A percentile compares a stretch with the other conserved stretches of the same genome.
Evolutionary conservation across 2,797 vertebrate species (phyloP).

Genomic region (Buphagus erythrorhynchus): DNA sequence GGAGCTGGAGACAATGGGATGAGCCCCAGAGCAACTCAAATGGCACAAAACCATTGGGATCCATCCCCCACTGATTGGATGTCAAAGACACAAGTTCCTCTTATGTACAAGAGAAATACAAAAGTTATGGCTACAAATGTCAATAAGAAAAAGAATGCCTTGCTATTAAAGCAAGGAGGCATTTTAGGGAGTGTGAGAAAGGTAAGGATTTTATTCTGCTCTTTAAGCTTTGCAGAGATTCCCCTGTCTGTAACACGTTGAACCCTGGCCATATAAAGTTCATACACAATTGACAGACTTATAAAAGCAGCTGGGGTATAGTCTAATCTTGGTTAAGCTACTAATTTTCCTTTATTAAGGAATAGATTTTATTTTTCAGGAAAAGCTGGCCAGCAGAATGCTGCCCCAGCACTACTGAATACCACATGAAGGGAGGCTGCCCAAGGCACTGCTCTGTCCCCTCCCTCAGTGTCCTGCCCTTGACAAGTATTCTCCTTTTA

Average conservation of each 20-base stretch:
- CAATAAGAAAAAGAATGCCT: background rate
- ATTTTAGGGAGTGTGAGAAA: background rate
- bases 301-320: background rate
- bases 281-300: background rate
- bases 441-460: background rate
- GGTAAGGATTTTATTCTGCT: background rate
- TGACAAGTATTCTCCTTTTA: slow-evolving; percentile 42
- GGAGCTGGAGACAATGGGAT: background rate
- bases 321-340: background rate
- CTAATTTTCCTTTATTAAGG: background rate
- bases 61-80: accelerated
- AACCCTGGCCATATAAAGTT: background rate
- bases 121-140: background rate
- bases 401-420: background rate
- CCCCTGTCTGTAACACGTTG: background rate
- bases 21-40: background rate
- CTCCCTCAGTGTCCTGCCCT: background rate
- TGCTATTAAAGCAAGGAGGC: background rate
- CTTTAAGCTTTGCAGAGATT: background rate
- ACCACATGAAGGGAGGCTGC: background rate
- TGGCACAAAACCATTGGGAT: background rate
- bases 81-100: background rate
- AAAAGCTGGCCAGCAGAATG: background rate
- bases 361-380: background rate
- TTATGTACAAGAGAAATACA: accelerated